Percentiles rank a stretch among this genome's conserved stretches.
Evolutionary conservation across 2,888 invertebrate genomes (phyloP).

Genomic region (Drosophila falleni): DNA sequence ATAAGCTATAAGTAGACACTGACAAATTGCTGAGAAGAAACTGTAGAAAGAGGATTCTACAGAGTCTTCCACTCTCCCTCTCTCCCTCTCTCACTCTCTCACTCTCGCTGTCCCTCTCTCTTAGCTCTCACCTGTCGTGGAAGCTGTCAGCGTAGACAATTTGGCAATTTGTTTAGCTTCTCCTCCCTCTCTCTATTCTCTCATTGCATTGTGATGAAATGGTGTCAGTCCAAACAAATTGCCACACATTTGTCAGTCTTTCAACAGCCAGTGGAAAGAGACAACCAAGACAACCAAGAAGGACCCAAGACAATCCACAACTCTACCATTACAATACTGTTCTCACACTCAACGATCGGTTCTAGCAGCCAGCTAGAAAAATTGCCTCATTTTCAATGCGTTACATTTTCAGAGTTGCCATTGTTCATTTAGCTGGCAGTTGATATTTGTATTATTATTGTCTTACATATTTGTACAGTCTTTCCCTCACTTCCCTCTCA

Average conservation of each 20-base stretch:
- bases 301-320: not conserved
- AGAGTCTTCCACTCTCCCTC: not conserved
- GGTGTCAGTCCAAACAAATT: slow-evolving; percentile 77
- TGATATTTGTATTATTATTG: slow-evolving; percentile 54
- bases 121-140: slow-evolving; percentile 60
- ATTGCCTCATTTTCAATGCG: slow-evolving; percentile 61
- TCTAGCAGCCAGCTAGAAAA: slow-evolving; percentile 45
- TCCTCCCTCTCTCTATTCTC: slow-evolving; percentile 1
- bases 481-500: slow-evolving; percentile 8
- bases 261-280: slow-evolving; percentile 44
- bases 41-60: slow-evolving; percentile 21
- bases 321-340: slow-evolving; percentile 13
- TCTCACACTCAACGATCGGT: slow-evolving; percentile 16
- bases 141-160: slow-evolving; percentile 58
- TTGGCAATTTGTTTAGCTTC: slow-evolving; percentile 64
- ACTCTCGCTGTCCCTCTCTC: not conserved
- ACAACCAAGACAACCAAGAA: not conserved
- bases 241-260: slow-evolving; percentile 76
- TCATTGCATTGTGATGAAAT: slow-evolving; percentile 66
- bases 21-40: slow-evolving; percentile 48
- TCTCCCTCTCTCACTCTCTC: not conserved
- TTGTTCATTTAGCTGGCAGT: slow-evolving; percentile 39
- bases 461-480: slow-evolving; percentile 12
- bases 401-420: slow-evolving; percentile 51
- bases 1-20: slow-evolving; percentile 71